Base-by-base conservation (phyloP, 2,888 invertebrate species). In the Deilephila porcellus region DNA sequence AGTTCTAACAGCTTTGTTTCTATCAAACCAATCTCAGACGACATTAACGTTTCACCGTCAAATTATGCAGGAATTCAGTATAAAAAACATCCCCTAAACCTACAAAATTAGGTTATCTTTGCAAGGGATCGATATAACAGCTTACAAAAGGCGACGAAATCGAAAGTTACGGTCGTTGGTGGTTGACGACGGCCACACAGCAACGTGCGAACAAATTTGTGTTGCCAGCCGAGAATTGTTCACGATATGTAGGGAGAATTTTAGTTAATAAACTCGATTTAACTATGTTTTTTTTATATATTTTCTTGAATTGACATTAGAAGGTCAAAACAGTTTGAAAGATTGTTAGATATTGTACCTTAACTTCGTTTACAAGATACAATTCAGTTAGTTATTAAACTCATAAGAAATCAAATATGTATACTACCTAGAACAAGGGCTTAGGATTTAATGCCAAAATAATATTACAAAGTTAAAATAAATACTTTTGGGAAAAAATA, bases 41-140 rank as follows among this genome's bases (percentile, higher is more conserved):
- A 32, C 11, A 37, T 32, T 59, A 64, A 59, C 56, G 25, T 67
- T 37, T 45, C 37, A 20, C 20, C 32, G 53, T 37, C 25, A 72
- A 72, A 34, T 67, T 74, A 78, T 78, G 73, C 75, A 78, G 76
- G 78, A 75, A 78, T 78, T 72, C 14, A 34, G 25, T 8, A 56
- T 34, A 53, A 72, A 64, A 37, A 29, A 29, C 25, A 20, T 6
- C 64, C 62, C 63, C 17, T n/a, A 71, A 73, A 71, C 62, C 75
- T 62, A 70, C 60, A 19, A 62, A 45, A 76, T 52, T 73, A 52
- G 72, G 73, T 75, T 34, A 20, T 34, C 59, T 67, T 59, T 19
- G 56, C 45, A 32, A 32, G 34, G 53, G 32, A 64, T 37, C 67
- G 53, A 64, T 34, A 63, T 17, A 63, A 64, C 70, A 6, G 70